These are phyloP conservation scores for Drosophila bifasciata DNA, from an alignment of 1,140 invertebrate species.

Conservation along the genomic window DNA sequence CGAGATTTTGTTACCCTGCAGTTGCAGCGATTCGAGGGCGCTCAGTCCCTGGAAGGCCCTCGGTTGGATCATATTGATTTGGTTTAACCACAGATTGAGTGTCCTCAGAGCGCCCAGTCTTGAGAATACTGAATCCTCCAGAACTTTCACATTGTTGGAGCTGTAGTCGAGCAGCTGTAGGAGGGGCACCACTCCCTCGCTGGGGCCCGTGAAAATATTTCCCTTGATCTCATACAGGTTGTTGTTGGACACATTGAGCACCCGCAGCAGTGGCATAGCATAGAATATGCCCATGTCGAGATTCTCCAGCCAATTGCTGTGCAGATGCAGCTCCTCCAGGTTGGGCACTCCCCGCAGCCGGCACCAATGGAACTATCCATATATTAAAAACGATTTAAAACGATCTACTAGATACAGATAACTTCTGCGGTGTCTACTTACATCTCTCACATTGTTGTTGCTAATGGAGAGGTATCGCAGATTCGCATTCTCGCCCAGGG, in stretches of 20 bases:
- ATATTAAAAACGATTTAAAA: neutral
- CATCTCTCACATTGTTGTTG: conserved; percentile 67
- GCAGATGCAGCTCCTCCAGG: conserved; percentile 56
- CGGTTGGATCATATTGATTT: conserved; percentile 42
- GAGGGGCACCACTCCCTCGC: conserved; percentile 13
- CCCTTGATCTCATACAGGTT: conserved; percentile 51
- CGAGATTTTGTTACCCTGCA: conserved; percentile 66
- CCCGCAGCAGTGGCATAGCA: conserved; percentile 39
- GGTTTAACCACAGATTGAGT: conserved; percentile 65
- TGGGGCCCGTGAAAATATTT: conserved; percentile 47
- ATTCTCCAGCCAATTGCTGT: conserved; percentile 59
- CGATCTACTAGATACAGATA: neutral
- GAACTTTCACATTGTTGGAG: conserved; percentile 58
- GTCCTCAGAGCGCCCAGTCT: conserved; percentile 38
- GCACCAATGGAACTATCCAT: conserved; percentile 56
- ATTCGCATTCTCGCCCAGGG: conserved; percentile 43
- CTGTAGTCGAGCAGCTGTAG: conserved; percentile 68
- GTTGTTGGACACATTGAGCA: conserved; percentile 70
- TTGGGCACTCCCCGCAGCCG: conserved; percentile 45
- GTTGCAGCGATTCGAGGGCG: conserved; percentile 48
- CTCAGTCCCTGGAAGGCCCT: conserved; percentile 49
- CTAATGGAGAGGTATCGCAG: conserved; percentile 58
- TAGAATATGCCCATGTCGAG: conserved; percentile 62
- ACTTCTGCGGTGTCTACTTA: conserved; percentile 26
- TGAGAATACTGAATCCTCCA: conserved; percentile 51